phyloP scores from a whole-genome alignment of 2,797 vertebrate genomes.

The Phoeniculus purpureus region DNA sequence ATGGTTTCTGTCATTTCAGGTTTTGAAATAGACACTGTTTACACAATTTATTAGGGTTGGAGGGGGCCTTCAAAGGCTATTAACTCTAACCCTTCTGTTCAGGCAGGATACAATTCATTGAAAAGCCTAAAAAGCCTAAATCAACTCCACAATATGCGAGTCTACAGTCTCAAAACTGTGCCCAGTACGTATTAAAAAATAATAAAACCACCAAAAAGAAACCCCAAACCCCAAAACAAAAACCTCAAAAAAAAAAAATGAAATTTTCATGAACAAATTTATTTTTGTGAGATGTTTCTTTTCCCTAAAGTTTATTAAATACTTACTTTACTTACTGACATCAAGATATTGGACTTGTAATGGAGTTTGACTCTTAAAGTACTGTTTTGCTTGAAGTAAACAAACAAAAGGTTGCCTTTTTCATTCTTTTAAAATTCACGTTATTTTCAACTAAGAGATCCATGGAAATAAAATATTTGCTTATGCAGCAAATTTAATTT shows the following conservation, averaged over 20 bases:
- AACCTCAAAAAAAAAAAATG: background rate
- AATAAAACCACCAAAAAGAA: background rate
- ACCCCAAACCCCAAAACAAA: too few species aligned
- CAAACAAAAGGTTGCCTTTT: fast-evolving
- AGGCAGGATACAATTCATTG: too few species aligned
- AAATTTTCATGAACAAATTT: background rate
- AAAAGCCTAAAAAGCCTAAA: too few species aligned
- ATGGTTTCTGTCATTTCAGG: background rate
- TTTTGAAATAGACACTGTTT: background rate
- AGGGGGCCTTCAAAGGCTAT: too few species aligned
- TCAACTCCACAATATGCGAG: too few species aligned
- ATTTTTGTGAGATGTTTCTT: background rate
- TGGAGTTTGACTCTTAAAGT: background rate
- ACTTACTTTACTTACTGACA: background rate
- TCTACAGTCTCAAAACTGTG: background rate
- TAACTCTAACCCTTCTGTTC: too few species aligned
- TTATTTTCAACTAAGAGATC: background rate
- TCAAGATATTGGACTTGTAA: background rate
- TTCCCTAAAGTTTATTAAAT: background rate
- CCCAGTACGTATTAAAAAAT: background rate
- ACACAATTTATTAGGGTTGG: too few species aligned
- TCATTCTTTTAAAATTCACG: background rate
- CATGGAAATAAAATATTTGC: background rate
- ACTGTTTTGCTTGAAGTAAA: background rate
- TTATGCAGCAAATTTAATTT: background rate